Percentiles rank a stretch among this genome's conserved stretches.
Evolutionary conservation across 2,888 invertebrate genomes (phyloP).

Genomic region (Meiosimyza platycephala): DNA sequence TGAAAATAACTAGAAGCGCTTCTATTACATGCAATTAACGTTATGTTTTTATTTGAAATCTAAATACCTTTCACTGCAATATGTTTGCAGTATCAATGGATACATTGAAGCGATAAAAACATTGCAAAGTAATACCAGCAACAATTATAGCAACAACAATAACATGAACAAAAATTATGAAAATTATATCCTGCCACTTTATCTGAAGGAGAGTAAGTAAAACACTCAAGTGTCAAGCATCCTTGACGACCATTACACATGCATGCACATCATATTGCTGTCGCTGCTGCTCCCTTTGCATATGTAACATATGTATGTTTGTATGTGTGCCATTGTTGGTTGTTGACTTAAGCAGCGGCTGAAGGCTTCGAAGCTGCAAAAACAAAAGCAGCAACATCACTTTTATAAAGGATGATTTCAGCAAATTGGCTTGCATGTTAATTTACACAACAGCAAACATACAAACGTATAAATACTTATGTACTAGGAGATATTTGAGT

Average conservation of each 20-base stretch:
- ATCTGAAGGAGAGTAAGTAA: not conserved
- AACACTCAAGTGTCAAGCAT: conserved; percentile 1
- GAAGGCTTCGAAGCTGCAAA: too few species aligned
- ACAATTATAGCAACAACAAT: too few species aligned
- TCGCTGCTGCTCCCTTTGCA: not conserved
- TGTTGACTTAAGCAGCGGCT: conserved; percentile 3
- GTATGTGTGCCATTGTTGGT: not conserved
- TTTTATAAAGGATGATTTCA: conserved; percentile 4
- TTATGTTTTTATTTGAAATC: too few species aligned
- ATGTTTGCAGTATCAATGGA: too few species aligned
- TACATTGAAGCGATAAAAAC: too few species aligned
- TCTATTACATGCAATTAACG: too few species aligned
- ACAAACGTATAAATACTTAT: not conserved
- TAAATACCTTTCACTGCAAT: too few species aligned
- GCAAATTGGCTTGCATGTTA: conserved; percentile 11
- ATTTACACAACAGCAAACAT: not conserved
- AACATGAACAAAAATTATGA: not conserved
- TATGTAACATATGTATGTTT: not conserved
- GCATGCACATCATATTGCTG: not conserved
- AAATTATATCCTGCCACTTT: not conserved
- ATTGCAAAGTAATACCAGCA: too few species aligned
- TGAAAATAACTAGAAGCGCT: too few species aligned
- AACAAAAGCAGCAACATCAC: not conserved
- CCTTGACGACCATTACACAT: conserved; percentile 8
- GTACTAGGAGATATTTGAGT: not conserved